Evolutionary conservation across 92 coral and sea anemone genomes (phyloP).

Genomic region (Epizoanthus scotinus): DNA sequence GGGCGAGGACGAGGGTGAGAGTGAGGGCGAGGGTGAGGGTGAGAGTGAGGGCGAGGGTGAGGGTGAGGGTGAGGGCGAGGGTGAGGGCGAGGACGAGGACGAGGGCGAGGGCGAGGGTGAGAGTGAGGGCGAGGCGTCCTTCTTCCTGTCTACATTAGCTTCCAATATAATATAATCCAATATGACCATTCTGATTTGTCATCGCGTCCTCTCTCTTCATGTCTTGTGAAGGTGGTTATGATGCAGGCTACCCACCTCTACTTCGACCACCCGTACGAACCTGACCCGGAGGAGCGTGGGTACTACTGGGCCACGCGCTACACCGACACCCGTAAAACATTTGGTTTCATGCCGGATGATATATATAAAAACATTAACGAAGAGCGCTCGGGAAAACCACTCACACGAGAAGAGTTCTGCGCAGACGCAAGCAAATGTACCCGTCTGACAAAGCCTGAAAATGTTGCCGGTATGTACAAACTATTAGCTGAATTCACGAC

Average conservation of each 20-base stretch:
- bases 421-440: no score
- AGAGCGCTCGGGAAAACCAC: conserved; percentile 56
- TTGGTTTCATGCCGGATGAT: conserved; percentile 86
- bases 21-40: no score
- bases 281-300: conserved; percentile 99
- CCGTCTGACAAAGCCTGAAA: no score
- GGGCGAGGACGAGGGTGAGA: no score
- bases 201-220: no score
- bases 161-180: neutral
- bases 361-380: conserved; percentile 74
- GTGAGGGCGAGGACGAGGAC: no score
- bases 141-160: neutral
- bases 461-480: no score
- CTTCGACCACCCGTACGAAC: conserved; percentile 96
- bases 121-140: neutral
- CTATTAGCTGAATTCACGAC: no score
- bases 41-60: no score
- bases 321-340: conserved; percentile 85
- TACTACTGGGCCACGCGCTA: conserved; percentile 98
- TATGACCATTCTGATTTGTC: neutral
- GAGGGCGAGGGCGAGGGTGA: no score
- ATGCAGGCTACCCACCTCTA: conserved; percentile 95
- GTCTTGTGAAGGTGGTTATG: conserved; percentile 62
- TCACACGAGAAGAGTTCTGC: conserved; percentile 62
- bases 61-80: no score